phyloP scores from a whole-genome alignment of 1,140 invertebrate species.

The Diplogasteroides magnus region DNA sequence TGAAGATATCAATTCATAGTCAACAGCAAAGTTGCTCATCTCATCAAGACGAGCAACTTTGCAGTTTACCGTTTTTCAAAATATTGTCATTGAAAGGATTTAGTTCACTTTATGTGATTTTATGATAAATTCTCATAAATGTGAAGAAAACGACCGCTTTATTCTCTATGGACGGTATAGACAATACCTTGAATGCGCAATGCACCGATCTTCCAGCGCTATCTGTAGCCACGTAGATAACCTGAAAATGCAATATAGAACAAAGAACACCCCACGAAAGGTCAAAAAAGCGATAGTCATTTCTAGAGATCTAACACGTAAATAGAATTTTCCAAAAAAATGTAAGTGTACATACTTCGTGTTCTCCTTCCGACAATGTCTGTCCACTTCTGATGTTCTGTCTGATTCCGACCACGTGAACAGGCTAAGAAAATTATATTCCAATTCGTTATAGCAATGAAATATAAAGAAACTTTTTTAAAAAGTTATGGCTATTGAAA shows the following conservation, averaged over 20 bases:
- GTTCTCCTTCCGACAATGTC: background rate
- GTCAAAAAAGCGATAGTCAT: background rate
- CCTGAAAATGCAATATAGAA: constrained; percentile 61
- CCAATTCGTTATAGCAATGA: too few species aligned
- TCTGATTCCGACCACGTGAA: constrained; percentile 73
- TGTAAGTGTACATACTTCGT: too few species aligned
- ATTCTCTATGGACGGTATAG: too few species aligned
- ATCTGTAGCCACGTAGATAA: constrained; percentile 87
- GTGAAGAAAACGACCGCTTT: background rate
- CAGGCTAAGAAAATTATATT: constrained; percentile 54
- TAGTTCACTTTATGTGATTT: too few species aligned
- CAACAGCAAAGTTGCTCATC: too few species aligned
- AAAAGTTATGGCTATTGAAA: too few species aligned
- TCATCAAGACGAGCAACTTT: too few species aligned
- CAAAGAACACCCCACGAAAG: background rate
- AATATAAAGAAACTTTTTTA: too few species aligned
- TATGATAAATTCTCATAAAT: too few species aligned
- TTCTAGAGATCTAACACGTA: background rate
- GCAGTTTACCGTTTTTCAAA: too few species aligned
- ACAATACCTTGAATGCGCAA: constrained; percentile 90
- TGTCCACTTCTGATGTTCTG: constrained; percentile 78
- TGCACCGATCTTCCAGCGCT: constrained; percentile 79
- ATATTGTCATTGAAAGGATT: too few species aligned
- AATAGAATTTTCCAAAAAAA: background rate
- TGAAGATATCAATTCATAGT: too few species aligned